Base-by-base conservation (phyloP, 2,888 invertebrate species). In the Drosophila lutescens region DNA sequence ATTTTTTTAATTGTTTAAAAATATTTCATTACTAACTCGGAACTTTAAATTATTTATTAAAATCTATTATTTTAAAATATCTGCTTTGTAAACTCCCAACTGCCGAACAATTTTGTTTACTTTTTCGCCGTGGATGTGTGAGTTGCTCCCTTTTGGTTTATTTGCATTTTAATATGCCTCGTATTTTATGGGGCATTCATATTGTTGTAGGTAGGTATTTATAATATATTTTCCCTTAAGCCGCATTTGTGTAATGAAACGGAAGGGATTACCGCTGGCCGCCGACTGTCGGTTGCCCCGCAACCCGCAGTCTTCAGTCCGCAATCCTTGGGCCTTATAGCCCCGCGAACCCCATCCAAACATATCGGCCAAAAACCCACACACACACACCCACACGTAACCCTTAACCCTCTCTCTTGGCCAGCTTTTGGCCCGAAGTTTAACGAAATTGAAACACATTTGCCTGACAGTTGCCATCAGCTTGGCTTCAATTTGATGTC, bases 191-290 rank as follows among this genome's bases (percentile, higher is more conserved):
- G 51, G 67, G 67, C 51, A 55, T 49, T 47, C 54, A 71, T 74
- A 71, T 51, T 69, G 76, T 69, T 69, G 71, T 59, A 62, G 44
- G 49, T 67, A 66, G 44, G 49, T 67, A 66, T 70, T 58, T 53
- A 53, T 59, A 50, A 59, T 67, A 70, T 61, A 67, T 60, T 59
- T 66, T 68, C 59, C 40, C 77, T 74, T 80, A 86, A 84, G 80
- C 85, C 87, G 79, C 70, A 86, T 86, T 88, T 86, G 83, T 61
- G 78, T 76, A 83, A 84, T 86, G 89, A 78, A 78, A 67, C 74
- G 87, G 71, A 83, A 88, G 72, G 78, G 70, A 80, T 78, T 83
- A 69, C 70, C 63, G 62, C 74, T 71, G 81, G 51, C 76, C 80
- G 53, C 74, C 56, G 38, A 30, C 32, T 51, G 38, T 53, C 32